Evolutionary conservation across 2,888 invertebrate species (phyloP), one percentile per base, ranked within the genome.

Genomic region (Eupithecia exiguata): DNA sequence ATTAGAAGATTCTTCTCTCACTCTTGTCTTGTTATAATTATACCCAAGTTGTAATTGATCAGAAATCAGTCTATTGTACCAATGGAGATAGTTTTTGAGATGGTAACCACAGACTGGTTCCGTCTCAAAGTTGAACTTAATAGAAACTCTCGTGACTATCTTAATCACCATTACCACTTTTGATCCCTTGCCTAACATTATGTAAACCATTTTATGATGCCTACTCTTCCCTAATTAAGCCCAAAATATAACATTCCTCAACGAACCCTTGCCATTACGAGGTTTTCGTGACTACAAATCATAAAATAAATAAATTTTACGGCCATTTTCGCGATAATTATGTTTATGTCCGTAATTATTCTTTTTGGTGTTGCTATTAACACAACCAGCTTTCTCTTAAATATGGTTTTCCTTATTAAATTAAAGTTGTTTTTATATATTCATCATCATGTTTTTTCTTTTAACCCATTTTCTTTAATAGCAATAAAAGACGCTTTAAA

Each of bases 301-400:
- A 81, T 87, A 82, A 85, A 84, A 82, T 82, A 80, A 80, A 83
- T 83, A 81, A 80, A 84, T 82, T 83, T 81, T 79, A 84, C 82
- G 77, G 80, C 71, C 78, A 68, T 81, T 80, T 79, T 74, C 77
- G 76, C 79, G 80, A 79, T 86, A 84, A 84, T 83, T 84, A 81
- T 82, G 79, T 82, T 84, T 82, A 79, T 79, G 80, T 72, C 79
- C 72, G 77, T 83, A 81, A 84, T 82, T 79, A 84, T 81, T 81
- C 78, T 84, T 83, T 80, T 77, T 79, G 80, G 78, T 83, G 81
- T 78, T 76, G 78, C 77, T 74, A 80, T 83, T 79, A 78, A 74
- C 77, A 74, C 75, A 69, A 78, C 77, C 77, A 80, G 75, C 70
- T 66, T 75, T 70, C 68, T 61, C 63, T 76, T 79, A 78, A 77